Conservation (phyloP, 2,888 invertebrate species). For the Toxonevra muliebris region DNA sequence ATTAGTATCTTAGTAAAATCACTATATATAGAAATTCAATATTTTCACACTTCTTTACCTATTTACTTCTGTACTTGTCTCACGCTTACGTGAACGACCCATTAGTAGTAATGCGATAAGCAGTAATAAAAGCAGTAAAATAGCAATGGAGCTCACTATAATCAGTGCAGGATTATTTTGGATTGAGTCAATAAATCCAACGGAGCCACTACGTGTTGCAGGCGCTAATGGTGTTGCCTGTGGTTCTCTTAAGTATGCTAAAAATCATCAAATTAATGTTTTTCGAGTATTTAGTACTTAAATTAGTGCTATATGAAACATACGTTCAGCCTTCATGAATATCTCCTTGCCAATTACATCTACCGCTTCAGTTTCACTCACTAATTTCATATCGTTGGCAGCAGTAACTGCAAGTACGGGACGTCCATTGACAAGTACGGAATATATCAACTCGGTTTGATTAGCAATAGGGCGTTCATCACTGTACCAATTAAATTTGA, state of each 20-base stretch:
- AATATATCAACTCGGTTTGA: conserved; percentile 76
- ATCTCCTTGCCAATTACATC: conserved; percentile 79
- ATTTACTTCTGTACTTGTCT: conserved; percentile 52
- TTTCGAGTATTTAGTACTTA: too few species aligned
- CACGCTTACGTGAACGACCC: conserved; percentile 54
- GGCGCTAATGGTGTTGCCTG: conserved; percentile 64
- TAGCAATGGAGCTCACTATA: conserved; percentile 56
- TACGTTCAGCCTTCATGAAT: conserved; percentile 86
- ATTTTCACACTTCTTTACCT: conserved; percentile 46
- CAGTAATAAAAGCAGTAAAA: conserved; percentile 58
- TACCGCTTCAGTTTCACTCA: conserved; percentile 80
- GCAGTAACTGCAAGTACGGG: conserved; percentile 84
- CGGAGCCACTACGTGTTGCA: conserved; percentile 55
- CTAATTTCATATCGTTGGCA: conserved; percentile 83
- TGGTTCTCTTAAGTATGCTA: conserved; percentile 64
- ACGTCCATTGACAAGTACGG: conserved; percentile 80
- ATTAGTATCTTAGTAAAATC: background rate
- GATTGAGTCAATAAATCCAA: conserved; percentile 58
- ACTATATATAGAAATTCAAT: background rate
- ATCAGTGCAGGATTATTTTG: conserved; percentile 60
- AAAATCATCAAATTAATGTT: background rate
- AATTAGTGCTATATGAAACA: conserved; percentile 57
- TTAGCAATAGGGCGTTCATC: conserved; percentile 61
- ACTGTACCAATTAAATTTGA: conserved; percentile 41
- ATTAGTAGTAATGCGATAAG: conserved; percentile 59